Conservation (phyloP, 2,113 vertebrate genomes). For the Scolopax mira region DNA sequence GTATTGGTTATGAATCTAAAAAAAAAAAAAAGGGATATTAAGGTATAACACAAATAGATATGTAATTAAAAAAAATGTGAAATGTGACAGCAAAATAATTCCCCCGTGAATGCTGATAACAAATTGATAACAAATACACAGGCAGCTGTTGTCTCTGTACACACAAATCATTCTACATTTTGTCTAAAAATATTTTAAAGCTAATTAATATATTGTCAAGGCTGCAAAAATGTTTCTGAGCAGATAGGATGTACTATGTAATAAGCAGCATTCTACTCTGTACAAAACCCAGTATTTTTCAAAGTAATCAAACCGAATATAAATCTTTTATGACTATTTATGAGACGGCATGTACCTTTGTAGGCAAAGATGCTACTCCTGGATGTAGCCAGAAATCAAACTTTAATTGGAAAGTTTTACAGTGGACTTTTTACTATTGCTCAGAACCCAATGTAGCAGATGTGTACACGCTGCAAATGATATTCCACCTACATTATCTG, state of each 20-base stretch:
- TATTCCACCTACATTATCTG: neutral
- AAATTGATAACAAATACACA: neutral
- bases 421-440: neutral
- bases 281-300: neutral
- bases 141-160: neutral
- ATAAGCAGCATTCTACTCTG: neutral
- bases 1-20: conserved; percentile 89
- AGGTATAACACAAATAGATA: neutral
- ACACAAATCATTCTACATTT: neutral
- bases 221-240: neutral
- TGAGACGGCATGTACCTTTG: neutral
- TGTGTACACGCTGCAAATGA: neutral
- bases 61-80: neutral
- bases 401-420: neutral
- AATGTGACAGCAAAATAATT: neutral
- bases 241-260: neutral
- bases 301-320: neutral
- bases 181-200: neutral
- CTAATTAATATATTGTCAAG: neutral
- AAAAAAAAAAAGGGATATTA: neutral
- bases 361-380: neutral
- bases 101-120: neutral
- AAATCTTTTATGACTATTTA: neutral
- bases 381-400: neutral
- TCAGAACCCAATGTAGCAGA: accelerated